These are phyloP conservation scores for Periophthalmus magnuspinnatus DNA, from an alignment of 2,797 vertebrate genomes.

Conservation along the genomic window DNA sequence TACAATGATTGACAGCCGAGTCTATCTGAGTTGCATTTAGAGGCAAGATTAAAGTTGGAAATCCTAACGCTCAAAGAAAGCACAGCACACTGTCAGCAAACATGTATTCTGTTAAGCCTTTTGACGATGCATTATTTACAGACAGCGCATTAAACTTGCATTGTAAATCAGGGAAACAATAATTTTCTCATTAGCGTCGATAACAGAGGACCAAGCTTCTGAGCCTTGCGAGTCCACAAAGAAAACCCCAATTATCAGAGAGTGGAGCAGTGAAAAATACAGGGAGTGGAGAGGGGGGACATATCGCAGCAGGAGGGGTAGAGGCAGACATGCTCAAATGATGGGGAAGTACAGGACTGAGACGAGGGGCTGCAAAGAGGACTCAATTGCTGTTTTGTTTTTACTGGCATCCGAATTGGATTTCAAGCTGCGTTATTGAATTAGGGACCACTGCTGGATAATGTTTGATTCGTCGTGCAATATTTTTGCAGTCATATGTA, in stretches of 20 bases:
- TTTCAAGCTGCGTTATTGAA: conserved; percentile 53
- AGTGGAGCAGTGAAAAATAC: conserved; percentile 59
- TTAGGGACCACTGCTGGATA: conserved; percentile 27
- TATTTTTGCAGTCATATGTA: conserved; percentile 13
- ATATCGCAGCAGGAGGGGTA: conserved; percentile 59
- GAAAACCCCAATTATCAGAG: conserved; percentile 69
- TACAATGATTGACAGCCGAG: conserved; percentile 15
- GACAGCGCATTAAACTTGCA: conserved; percentile 43
- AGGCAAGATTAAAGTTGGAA: conserved; percentile 21
- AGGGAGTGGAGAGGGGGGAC: conserved; percentile 30
- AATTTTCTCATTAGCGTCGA: conserved; percentile 73
- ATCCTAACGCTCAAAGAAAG: conserved; percentile 11
- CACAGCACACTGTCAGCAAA: conserved; percentile 16
- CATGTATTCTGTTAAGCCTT: conserved; percentile 26
- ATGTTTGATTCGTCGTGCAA: conserved; percentile 18
- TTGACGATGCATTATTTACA: conserved; percentile 55
- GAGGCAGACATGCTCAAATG: conserved; percentile 44
- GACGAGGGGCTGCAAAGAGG: conserved; percentile 12
- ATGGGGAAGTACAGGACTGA: conserved; percentile 32
- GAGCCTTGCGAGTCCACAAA: conserved; percentile 45
- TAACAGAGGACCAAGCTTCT: conserved; percentile 68
- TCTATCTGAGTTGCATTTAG: conserved; percentile 18
- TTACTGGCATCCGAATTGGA: conserved; percentile 38
- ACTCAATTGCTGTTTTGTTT: conserved; percentile 50
- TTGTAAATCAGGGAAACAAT: conserved; percentile 44